A percentile compares a stretch with the other conserved stretches of the same genome.
phyloP scores from a whole-genome alignment of 2,113 vertebrate genomes.

The Athene noctua region DNA sequence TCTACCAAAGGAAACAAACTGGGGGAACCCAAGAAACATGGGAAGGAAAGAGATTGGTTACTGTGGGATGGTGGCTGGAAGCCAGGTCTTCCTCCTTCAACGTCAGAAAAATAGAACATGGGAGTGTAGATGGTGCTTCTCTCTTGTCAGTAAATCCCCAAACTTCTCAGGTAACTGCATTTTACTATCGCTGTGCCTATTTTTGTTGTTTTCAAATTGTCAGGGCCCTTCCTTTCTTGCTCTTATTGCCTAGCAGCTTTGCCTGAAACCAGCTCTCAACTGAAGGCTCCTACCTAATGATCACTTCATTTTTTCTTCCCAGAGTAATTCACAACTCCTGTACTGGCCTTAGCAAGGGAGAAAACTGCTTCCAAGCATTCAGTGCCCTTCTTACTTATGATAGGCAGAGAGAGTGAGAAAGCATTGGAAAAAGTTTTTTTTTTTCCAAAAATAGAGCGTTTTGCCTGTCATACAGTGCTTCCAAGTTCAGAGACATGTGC shows the following conservation, averaged over 20 bases:
- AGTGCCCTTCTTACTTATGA: not conserved
- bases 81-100: not conserved
- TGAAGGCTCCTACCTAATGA: not conserved
- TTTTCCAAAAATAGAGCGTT: not conserved
- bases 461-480: not conserved
- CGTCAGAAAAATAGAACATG: not conserved
- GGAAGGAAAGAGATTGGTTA: not conserved
- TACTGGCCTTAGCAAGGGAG: not conserved
- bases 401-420: not conserved
- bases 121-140: not conserved
- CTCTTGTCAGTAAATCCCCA: not conserved
- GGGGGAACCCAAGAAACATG: not conserved
- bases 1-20: not conserved
- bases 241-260: not conserved
- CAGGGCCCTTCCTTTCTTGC: not conserved
- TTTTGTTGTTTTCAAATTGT: too few species aligned
- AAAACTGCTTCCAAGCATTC: not conserved
- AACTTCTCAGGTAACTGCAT: not conserved
- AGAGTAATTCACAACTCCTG: not conserved
- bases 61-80: not conserved
- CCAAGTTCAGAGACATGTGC: rapidly evolving
- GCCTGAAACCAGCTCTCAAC: not conserved
- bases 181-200: rapidly evolving
- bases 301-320: not conserved
- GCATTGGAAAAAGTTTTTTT: not conserved